phyloP scores from a whole-genome alignment of 1,140 invertebrate species.

The Temnothorax longispinosus region DNA sequence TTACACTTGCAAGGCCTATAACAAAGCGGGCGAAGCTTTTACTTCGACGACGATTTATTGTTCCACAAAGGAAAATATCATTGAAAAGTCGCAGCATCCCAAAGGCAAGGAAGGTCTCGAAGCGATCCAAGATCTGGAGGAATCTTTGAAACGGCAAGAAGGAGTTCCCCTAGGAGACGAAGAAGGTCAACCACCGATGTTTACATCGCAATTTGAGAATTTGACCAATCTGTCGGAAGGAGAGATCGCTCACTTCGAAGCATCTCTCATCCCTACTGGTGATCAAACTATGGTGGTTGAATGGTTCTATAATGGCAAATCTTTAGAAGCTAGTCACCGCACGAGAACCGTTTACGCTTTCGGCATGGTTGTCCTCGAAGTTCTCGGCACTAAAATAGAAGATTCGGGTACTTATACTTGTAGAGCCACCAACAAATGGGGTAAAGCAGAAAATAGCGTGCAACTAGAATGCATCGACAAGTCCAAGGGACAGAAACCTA shows the following conservation, averaged over 20 bases:
- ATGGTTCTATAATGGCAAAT: constrained; percentile 98
- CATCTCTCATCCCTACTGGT: constrained; percentile 95
- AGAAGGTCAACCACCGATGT: constrained; percentile 93
- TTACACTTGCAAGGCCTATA: constrained; percentile 95
- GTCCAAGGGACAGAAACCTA: constrained; percentile 93
- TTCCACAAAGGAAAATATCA: constrained; percentile 92
- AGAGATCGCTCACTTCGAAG: constrained; percentile 97
- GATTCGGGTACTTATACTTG: constrained; percentile 96
- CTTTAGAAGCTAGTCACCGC: constrained; percentile 95
- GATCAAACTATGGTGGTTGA: constrained; percentile 98
- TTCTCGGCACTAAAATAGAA: constrained; percentile 94
- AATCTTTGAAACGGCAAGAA: constrained; percentile 91
- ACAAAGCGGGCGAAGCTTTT: constrained; percentile 95
- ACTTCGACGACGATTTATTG: constrained; percentile 96
- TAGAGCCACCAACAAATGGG: constrained; percentile 95
- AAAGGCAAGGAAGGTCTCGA: constrained; percentile 96
- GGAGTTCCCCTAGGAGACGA: constrained; percentile 89
- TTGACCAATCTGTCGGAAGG: constrained; percentile 94
- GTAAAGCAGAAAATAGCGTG: constrained; percentile 94
- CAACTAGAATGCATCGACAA: constrained; percentile 94
- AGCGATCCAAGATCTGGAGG: constrained; percentile 96
- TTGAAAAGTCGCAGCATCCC: constrained; percentile 96
- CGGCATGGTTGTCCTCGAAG: constrained; percentile 97
- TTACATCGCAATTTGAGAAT: constrained; percentile 94
- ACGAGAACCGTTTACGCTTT: constrained; percentile 97